Conservation (phyloP, 2,797 vertebrate species). For the Denticeps clupeoides region DNA sequence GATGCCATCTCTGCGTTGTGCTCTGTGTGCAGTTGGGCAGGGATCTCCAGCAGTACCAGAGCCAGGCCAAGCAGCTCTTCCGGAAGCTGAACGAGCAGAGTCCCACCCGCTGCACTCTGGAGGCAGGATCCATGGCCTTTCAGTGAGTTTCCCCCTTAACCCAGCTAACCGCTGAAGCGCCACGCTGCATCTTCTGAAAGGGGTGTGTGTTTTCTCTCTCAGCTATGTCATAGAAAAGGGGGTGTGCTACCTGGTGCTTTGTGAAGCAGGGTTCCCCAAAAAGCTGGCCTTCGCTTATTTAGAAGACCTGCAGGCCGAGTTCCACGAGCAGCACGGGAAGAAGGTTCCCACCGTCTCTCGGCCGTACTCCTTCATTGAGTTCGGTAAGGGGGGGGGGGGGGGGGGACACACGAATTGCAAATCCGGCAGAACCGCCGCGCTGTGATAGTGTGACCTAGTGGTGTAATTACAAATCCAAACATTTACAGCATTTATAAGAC, state of each 20-base stretch:
- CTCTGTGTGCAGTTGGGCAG: conserved; percentile 73
- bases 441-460: too few species aligned
- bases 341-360: conserved; percentile 87
- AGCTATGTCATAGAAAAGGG: conserved; percentile 94
- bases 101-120: conserved; percentile 87
- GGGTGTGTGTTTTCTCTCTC: conserved; percentile 5
- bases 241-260: conserved; percentile 88
- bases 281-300: conserved; percentile 93
- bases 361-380: conserved; percentile 97
- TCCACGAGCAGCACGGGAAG: conserved; percentile 95
- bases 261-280: conserved; percentile 91
- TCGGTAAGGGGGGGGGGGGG: conserved; percentile 63
- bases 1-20: neutral
- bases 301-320: conserved; percentile 91
- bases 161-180: too few species aligned
- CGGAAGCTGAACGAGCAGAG: conserved; percentile 95
- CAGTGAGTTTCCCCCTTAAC: too few species aligned
- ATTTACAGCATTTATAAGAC: too few species aligned
- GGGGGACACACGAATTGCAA: too few species aligned
- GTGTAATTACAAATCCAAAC: too few species aligned
- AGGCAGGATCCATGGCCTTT: conserved; percentile 88
- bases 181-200: too few species aligned
- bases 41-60: conserved; percentile 96
- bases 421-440: too few species aligned
- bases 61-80: conserved; percentile 94